phyloP scores from a whole-genome alignment of 2,888 invertebrate genomes.

The Linhomoeus sp. region DNA sequence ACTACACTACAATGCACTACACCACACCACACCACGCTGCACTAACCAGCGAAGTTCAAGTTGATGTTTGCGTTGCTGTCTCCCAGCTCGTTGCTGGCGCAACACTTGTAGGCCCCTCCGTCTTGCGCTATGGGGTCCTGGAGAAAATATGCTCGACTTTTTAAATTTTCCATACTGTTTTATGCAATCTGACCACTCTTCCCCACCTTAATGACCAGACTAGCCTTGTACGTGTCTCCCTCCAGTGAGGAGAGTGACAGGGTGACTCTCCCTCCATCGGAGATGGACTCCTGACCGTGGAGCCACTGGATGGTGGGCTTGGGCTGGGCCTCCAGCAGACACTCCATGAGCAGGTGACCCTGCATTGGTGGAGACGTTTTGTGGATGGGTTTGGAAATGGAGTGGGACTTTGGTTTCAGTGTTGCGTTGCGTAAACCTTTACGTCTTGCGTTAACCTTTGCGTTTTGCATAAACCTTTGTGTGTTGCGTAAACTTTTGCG shows the following conservation, averaged over 20 bases:
- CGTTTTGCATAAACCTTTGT: too few relatives aligned
- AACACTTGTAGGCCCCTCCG: constrained; percentile 96
- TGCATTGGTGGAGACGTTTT: too few relatives aligned
- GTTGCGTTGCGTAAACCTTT: too few relatives aligned
- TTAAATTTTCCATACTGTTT: background rate
- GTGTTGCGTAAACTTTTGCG: too few relatives aligned
- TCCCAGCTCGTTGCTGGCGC: constrained; percentile 91
- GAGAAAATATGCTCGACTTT: background rate
- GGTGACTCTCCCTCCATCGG: constrained; percentile 62
- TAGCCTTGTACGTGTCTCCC: constrained; percentile 73
- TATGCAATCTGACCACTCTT: too few relatives aligned
- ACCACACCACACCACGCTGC: background rate
- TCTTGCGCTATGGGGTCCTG: constrained; percentile 78
- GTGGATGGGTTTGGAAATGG: too few relatives aligned
- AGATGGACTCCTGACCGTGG: constrained; percentile 9
- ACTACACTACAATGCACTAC: too few relatives aligned
- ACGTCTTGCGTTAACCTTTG: too few relatives aligned
- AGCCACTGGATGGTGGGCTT: constrained; percentile 6
- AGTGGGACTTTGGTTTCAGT: too few relatives aligned
- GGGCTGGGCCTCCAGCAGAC: constrained; percentile 23
- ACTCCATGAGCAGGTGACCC: constrained; percentile 9
- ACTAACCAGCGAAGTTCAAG: constrained; percentile 78
- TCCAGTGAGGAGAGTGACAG: constrained; percentile 70
- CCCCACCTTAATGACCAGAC: constrained; percentile 58
- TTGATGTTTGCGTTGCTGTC: constrained; percentile 99